Evolutionary conservation across 2,888 invertebrate species (phyloP).

Genomic region (Thumatha senex): DNA sequence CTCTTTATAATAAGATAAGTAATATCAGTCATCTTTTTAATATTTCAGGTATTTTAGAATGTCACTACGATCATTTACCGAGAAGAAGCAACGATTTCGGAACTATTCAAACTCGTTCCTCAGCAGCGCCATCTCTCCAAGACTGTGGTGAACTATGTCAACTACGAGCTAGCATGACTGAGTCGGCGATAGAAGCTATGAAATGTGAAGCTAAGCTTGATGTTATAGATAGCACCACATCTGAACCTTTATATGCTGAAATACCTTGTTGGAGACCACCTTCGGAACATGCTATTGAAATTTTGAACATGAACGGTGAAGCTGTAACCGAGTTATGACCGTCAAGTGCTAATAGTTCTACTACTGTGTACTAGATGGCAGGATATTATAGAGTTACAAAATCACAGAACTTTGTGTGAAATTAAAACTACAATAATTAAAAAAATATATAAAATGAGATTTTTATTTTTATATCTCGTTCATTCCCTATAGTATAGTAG

Average conservation of each 20-base stretch:
- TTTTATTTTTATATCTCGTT: background rate
- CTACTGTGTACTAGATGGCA: conserved; percentile 55
- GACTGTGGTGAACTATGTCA: conserved; percentile 52
- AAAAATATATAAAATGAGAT: conserved; percentile 15
- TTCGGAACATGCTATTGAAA: conserved; percentile 74
- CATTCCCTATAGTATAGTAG: too few species aligned
- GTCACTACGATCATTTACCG: conserved; percentile 85
- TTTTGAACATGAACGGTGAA: conserved; percentile 73
- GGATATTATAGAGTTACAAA: conserved; percentile 19
- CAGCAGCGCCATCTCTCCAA: conserved; percentile 65
- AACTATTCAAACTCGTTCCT: conserved; percentile 50
- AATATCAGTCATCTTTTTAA: too few species aligned
- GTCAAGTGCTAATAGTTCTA: conserved; percentile 13
- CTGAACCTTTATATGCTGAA: conserved; percentile 87
- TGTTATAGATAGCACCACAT: conserved; percentile 64
- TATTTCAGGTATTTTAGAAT: conserved; percentile 79
- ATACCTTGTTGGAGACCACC: conserved; percentile 83
- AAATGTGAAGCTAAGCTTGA: conserved; percentile 75
- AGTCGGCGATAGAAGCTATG: conserved; percentile 70
- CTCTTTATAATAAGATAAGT: too few species aligned
- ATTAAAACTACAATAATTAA: conserved; percentile 24
- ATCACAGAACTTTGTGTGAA: conserved; percentile 39
- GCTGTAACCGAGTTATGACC: conserved; percentile 80
- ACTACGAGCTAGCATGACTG: conserved; percentile 56
- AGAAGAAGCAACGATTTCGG: conserved; percentile 66